phyloP scores from a whole-genome alignment of 2,888 invertebrate species.

The Sphaerophoria rueppellii region DNA sequence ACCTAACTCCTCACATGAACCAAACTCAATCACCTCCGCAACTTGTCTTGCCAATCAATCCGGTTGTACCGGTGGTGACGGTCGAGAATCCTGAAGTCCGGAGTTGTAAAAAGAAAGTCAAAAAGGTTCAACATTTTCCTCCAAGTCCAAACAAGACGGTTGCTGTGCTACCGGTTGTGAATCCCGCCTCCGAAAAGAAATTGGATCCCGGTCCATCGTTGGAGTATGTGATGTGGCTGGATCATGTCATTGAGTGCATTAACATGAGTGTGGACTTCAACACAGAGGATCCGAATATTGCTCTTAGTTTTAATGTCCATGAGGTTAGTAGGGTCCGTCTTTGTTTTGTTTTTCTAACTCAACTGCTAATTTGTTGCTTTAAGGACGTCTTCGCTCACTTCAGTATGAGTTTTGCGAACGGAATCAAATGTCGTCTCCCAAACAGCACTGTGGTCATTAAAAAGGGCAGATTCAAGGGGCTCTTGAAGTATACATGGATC shows the following conservation, averaged over 20 bases:
- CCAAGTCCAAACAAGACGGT: conserved; percentile 58
- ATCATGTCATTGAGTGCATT: conserved; percentile 89
- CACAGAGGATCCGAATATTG: conserved; percentile 86
- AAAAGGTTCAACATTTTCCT: conserved; percentile 64
- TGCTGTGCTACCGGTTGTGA: conserved; percentile 27
- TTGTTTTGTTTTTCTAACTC: too few species aligned
- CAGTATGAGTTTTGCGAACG: conserved; percentile 87
- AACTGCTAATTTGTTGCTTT: conserved; percentile 53
- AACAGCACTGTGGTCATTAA: conserved; percentile 86
- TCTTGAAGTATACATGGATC: conserved; percentile 88
- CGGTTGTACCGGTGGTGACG: conserved; percentile 26
- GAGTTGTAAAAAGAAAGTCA: conserved; percentile 56
- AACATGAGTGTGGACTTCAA: conserved; percentile 89
- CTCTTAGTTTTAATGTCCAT: conserved; percentile 87
- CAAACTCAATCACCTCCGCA: conserved; percentile 15
- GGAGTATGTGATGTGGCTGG: conserved; percentile 87
- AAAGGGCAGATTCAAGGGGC: conserved; percentile 86
- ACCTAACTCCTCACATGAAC: background rate
- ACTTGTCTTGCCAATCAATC: conserved; percentile 56
- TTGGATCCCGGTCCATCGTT: conserved; percentile 76
- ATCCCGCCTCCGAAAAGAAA: conserved; percentile 14
- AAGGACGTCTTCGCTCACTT: conserved; percentile 88
- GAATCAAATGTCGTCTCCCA: conserved; percentile 86
- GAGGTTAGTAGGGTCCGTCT: conserved; percentile 81
- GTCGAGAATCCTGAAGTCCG: conserved; percentile 52